Conservation (phyloP, 2,797 vertebrate genomes). For the Paedocypris micromegethes region DNA sequence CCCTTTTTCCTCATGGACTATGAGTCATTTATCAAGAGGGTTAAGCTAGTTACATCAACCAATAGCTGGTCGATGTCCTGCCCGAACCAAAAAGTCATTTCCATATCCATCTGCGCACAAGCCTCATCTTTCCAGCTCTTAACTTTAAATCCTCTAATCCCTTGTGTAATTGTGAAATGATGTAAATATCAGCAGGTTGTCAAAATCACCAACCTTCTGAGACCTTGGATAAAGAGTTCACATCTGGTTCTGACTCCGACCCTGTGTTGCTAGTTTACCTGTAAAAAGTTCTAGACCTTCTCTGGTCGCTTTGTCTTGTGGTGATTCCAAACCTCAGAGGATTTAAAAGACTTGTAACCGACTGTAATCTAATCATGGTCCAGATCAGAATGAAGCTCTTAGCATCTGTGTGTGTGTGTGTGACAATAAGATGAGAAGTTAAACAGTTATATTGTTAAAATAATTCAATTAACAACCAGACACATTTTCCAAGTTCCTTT, state of each 20-base stretch:
- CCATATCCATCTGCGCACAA: slow-evolving; percentile 1
- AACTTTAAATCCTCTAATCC: slow-evolving; percentile 13
- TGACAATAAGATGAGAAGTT: neutral
- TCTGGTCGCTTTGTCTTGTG: neutral
- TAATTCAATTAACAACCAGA: neutral
- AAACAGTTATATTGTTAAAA: neutral
- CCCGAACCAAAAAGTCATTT: slow-evolving; percentile 14
- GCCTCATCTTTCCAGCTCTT: slow-evolving; percentile 4
- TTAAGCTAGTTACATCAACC: slow-evolving; percentile 41
- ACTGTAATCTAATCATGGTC: neutral
- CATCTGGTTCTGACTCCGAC: neutral
- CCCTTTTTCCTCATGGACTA: slow-evolving; percentile 3
- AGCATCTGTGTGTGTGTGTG: neutral
- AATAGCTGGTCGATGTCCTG: slow-evolving; percentile 7
- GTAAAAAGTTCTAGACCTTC: neutral
- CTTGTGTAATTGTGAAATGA: slow-evolving; percentile 2
- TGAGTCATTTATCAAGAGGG: slow-evolving; percentile 40
- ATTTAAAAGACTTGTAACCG: too few relatives aligned
- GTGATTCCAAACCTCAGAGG: too few relatives aligned
- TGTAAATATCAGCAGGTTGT: neutral
- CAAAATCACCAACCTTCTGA: neutral
- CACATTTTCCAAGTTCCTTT: slow-evolving; percentile 5
- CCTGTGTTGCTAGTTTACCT: slow-evolving; percentile 4
- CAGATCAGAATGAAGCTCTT: neutral
- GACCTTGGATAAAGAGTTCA: slow-evolving; percentile 16